Conservation (phyloP, 2,113 vertebrate genomes). For the Apteryx mantelli region DNA sequence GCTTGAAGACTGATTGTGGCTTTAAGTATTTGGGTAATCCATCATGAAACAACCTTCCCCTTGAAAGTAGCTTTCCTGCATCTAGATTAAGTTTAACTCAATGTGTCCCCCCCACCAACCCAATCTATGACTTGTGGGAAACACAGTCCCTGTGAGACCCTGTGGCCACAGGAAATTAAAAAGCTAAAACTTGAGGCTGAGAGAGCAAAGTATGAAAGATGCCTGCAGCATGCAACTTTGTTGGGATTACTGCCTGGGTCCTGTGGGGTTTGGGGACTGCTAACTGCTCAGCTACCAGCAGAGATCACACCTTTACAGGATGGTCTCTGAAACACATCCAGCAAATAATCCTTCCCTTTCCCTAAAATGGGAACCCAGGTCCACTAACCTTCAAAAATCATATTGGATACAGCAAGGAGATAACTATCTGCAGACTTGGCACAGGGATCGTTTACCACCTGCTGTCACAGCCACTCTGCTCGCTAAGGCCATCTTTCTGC, state of each 20-base stretch:
- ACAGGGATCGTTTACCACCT: too few relatives aligned
- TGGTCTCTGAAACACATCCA: background rate
- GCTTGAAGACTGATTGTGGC: background rate
- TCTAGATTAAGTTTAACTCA: rapidly evolving
- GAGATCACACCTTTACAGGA: background rate
- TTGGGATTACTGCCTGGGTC: background rate
- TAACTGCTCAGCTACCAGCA: background rate
- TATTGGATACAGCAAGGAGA: background rate
- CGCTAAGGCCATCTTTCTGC: too few relatives aligned
- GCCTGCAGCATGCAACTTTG: background rate
- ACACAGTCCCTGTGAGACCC: background rate
- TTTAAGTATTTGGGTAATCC: background rate
- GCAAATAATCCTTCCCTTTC: background rate
- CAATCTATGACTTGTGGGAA: background rate
- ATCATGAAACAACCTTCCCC: background rate
- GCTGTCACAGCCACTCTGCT: too few relatives aligned
- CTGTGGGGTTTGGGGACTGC: background rate
- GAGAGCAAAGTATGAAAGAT: background rate
- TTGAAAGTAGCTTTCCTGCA: background rate
- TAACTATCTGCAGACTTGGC: too few relatives aligned
- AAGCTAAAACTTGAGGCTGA: background rate
- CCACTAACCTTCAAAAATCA: background rate
- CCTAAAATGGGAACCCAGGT: background rate
- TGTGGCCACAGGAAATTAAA: slow-evolving; percentile 59
- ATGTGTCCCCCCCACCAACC: background rate